A percentile compares a stretch with the other conserved stretches of the same genome.
Conservation (phyloP, 2,113 vertebrate species). For the Alosa alosa region DNA sequence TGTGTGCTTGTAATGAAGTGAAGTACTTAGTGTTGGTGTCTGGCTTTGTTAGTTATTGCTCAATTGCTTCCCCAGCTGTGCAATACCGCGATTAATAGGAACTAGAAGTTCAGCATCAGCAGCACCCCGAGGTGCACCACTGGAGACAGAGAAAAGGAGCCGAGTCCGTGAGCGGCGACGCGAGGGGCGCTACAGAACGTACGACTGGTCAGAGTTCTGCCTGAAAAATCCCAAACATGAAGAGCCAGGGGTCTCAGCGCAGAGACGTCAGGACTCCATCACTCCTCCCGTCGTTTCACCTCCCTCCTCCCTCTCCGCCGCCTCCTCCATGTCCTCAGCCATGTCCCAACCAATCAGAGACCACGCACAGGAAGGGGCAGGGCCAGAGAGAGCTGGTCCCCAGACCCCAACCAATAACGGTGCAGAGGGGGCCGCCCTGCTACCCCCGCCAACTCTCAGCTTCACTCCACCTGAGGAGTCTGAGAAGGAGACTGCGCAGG, state of each 20-base stretch:
- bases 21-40: neutral
- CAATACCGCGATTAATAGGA: slow-evolving; percentile 19
- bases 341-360: neutral
- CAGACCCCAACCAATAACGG: neutral
- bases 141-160: slow-evolving; percentile 61
- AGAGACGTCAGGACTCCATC: neutral
- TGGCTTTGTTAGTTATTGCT: neutral
- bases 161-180: slow-evolving; percentile 74
- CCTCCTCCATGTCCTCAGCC: slow-evolving; percentile 27
- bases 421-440: neutral
- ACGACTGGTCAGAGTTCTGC: slow-evolving; percentile 81
- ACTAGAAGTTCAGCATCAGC: neutral
- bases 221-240: slow-evolving; percentile 73
- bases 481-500: neutral
- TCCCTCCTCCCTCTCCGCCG: slow-evolving; percentile 34
- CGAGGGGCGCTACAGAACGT: slow-evolving; percentile 80
- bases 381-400: neutral
- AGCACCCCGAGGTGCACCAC: neutral
- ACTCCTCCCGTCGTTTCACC: neutral
- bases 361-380: neutral
- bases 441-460: neutral
- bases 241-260: slow-evolving; percentile 30
- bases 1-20: neutral
- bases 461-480: neutral
- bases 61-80: slow-evolving; percentile 29